These are phyloP conservation scores for Recurvirostra avosetta DNA, from an alignment of 2,113 vertebrate species.

Conservation along the genomic window DNA sequence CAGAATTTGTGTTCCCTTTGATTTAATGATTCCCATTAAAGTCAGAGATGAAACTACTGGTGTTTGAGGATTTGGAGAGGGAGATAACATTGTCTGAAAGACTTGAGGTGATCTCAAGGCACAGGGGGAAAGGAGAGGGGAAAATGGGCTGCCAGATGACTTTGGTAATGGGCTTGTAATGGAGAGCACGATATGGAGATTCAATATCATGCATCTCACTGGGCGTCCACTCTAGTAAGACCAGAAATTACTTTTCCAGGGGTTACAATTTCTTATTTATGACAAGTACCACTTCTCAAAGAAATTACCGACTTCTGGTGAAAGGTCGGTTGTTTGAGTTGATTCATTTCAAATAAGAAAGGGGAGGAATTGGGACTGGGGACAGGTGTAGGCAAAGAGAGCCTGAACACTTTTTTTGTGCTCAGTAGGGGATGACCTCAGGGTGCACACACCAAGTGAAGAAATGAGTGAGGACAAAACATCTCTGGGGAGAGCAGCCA, in stretches of 20 bases:
- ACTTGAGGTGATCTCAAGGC: background rate
- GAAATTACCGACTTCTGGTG: background rate
- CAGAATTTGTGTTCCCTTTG: slow-evolving; percentile 29
- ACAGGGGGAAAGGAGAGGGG: background rate
- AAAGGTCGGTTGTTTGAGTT: background rate
- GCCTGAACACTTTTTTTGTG: background rate
- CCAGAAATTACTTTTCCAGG: background rate
- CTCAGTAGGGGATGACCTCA: background rate
- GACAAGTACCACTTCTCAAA: background rate
- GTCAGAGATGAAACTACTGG: background rate
- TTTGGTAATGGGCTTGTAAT: background rate
- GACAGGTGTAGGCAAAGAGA: background rate
- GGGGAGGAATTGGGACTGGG: background rate
- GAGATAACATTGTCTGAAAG: background rate
- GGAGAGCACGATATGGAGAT: background rate
- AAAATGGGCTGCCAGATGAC: background rate
- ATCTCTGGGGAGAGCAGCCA: background rate
- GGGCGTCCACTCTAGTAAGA: background rate
- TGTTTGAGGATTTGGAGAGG: background rate
- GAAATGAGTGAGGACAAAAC: background rate
- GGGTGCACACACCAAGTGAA: background rate
- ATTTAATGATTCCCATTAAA: slow-evolving; percentile 46
- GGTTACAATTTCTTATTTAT: background rate
- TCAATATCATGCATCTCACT: background rate
- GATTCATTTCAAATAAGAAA: background rate